phyloP scores from a whole-genome alignment of 2,888 invertebrate genomes.

The Acleris sparsana region DNA sequence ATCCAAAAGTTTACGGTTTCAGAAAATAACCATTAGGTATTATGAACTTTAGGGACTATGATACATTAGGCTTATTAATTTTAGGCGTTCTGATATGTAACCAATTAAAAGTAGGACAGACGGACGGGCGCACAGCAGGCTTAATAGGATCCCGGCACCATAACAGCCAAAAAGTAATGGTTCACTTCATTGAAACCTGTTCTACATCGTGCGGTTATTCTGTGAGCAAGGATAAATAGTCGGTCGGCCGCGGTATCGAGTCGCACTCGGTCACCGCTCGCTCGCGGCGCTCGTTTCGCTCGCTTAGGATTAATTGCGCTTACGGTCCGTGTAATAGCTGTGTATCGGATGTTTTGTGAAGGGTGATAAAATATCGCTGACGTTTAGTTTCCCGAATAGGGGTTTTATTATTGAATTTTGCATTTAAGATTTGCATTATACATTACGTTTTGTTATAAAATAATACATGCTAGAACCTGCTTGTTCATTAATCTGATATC shows the following conservation, averaged over 20 bases:
- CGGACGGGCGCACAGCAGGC: no score
- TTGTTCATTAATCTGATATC: no score
- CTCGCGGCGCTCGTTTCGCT: constrained; percentile 32
- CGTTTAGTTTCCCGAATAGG: constrained; percentile 28
- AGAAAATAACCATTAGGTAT: no score
- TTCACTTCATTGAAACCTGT: constrained; percentile 24
- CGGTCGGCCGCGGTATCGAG: constrained; percentile 27
- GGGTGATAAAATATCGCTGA: constrained; percentile 37
- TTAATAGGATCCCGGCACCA: not conserved
- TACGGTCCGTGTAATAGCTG: constrained; percentile 44
- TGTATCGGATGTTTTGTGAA: constrained; percentile 38
- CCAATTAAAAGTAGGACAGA: no score
- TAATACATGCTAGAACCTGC: no score
- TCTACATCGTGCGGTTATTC: constrained; percentile 38
- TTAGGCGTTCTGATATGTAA: no score
- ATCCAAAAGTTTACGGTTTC: no score
- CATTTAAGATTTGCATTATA: not conserved
- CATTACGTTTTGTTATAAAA: not conserved
- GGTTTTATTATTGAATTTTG: constrained; percentile 9
- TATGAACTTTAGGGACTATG: no score
- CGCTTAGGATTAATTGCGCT: constrained; percentile 49
- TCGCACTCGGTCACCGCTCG: constrained; percentile 34
- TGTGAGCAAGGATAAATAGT: constrained; percentile 40
- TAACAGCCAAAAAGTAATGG: constrained; percentile 19
- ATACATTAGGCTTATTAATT: no score